Conservation (phyloP, 2,113 vertebrate species). For the Cyanoderma ruficeps region DNA sequence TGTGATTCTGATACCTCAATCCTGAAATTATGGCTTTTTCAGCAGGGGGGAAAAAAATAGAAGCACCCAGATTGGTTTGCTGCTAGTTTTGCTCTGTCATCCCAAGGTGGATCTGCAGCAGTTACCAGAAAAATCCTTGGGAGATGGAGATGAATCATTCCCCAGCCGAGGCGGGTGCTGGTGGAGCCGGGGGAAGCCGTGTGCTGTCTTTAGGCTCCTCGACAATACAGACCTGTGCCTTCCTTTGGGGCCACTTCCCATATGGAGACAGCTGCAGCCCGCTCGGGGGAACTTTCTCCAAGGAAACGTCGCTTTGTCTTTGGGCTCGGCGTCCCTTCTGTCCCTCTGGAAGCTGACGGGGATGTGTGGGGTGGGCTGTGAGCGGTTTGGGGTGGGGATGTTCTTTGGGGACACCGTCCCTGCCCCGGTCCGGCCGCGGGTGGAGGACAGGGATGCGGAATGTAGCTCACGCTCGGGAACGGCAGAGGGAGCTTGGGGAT, state of each 20-base stretch:
- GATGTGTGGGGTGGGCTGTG: background rate
- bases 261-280: background rate
- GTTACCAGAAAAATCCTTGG: conserved; percentile 18
- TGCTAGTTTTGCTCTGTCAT: conserved; percentile 53
- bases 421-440: background rate
- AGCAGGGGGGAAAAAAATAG: rapidly evolving
- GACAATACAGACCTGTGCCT: background rate
- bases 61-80: background rate
- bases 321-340: rapidly evolving
- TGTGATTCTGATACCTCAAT: background rate
- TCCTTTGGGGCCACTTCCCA: background rate
- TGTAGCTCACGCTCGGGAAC: background rate
- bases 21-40: background rate
- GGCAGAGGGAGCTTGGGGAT: conserved; percentile 51
- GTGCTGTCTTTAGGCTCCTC: background rate
- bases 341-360: background rate
- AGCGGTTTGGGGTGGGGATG: background rate
- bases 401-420: background rate
- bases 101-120: conserved; percentile 38
- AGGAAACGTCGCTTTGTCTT: background rate
- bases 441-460: background rate
- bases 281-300: background rate
- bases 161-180: background rate
- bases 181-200: background rate
- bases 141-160: conserved; percentile 49